A percentile compares a stretch with the other conserved stretches of the same genome.
phyloP scores from a whole-genome alignment of 2,888 invertebrate genomes.

The Diarsia mendica region DNA sequence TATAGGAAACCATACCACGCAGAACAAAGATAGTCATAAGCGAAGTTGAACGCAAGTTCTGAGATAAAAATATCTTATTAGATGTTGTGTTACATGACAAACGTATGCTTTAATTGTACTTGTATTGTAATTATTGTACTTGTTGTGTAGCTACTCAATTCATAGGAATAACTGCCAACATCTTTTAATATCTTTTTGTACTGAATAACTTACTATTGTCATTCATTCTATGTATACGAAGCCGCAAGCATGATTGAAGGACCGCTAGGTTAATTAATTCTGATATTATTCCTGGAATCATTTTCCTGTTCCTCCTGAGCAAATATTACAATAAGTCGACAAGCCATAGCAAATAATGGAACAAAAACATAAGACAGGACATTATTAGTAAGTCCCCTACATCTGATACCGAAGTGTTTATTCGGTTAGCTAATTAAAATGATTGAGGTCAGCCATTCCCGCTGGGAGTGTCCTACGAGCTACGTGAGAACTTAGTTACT shows the following conservation, averaged over 20 bases:
- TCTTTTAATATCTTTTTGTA: background rate
- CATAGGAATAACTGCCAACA: background rate
- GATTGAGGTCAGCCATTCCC: constrained; percentile 33
- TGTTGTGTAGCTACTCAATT: background rate
- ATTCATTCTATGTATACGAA: background rate
- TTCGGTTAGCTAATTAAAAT: constrained; percentile 42
- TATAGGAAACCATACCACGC: background rate
- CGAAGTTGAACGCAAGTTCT: background rate
- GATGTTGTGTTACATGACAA: background rate
- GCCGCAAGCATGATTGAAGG: background rate
- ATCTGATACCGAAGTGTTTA: constrained; percentile 28
- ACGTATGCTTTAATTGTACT: background rate
- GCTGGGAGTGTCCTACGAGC: constrained; percentile 2
- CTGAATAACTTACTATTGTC: background rate
- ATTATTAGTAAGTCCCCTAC: constrained; percentile 19
- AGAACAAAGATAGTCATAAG: background rate
- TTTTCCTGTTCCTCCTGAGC: constrained; percentile 1
- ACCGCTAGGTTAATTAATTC: background rate
- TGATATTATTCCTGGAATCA: background rate
- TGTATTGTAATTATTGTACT: too few species aligned
- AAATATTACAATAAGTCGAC: constrained; percentile 18
- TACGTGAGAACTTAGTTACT: constrained; percentile 23
- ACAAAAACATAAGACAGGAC: background rate
- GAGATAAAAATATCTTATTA: background rate
- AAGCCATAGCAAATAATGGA: background rate